phyloP scores from a whole-genome alignment of 2,888 invertebrate species.

The Synergus gifuensis region DNA sequence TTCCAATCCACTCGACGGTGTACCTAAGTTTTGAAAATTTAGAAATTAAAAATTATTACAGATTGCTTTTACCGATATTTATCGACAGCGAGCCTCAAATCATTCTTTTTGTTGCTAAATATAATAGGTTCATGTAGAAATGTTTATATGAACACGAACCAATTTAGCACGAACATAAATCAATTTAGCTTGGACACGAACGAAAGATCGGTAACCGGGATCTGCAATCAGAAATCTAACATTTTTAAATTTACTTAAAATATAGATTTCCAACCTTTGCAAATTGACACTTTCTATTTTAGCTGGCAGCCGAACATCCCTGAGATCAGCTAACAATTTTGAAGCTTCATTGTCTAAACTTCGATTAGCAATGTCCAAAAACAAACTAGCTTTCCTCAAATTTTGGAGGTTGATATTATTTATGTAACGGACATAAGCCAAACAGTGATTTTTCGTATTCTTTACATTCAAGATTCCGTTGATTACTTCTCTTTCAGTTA shows the following conservation, averaged over 20 bases:
- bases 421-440: conserved; percentile 96
- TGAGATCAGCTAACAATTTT: conserved; percentile 90
- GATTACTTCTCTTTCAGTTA: conserved; percentile 98
- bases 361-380: conserved; percentile 95
- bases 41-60: neutral
- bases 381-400: conserved; percentile 94
- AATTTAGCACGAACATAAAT: neutral
- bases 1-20: conserved; percentile 97
- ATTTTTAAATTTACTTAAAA: conserved; percentile 46
- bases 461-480: conserved; percentile 95
- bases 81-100: neutral
- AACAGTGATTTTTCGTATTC: conserved; percentile 96
- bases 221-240: neutral
- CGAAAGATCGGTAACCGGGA: neutral
- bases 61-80: neutral
- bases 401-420: conserved; percentile 98
- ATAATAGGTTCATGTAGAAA: neutral
- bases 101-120: neutral
- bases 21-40: conserved; percentile 80
- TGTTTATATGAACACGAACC: neutral
- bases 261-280: conserved; percentile 83
- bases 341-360: conserved; percentile 96
- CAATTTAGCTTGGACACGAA: neutral
- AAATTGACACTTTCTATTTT: conserved; percentile 94
- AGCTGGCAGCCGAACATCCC: conserved; percentile 93